Evolutionary conservation across 2,888 invertebrate species (phyloP).

Genomic region (Erebia aethiops): DNA sequence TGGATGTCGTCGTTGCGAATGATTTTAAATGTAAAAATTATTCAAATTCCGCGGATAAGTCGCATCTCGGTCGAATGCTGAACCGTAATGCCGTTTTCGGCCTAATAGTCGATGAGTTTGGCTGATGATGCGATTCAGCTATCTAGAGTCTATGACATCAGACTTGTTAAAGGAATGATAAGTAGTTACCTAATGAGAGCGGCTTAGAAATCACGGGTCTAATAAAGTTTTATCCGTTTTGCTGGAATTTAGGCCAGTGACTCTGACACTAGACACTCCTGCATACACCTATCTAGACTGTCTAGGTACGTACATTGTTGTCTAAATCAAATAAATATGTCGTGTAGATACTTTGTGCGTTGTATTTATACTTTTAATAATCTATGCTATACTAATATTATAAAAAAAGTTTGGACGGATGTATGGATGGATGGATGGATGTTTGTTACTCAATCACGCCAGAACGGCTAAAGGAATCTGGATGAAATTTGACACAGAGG

Average conservation of each 20-base stretch:
- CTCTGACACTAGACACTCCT: no score
- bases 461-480: no score
- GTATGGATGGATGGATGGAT: no score
- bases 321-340: no score
- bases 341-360: no score
- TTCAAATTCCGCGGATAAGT: constrained; percentile 78
- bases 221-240: neutral
- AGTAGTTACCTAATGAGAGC: neutral
- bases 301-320: no score
- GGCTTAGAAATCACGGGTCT: neutral
- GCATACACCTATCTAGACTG: no score
- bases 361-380: no score
- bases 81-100: constrained; percentile 65
- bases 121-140: constrained; percentile 37
- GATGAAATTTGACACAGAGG: no score
- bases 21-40: constrained; percentile 84
- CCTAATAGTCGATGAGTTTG: constrained; percentile 44
- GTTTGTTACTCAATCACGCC: no score
- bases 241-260: neutral
- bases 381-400: no score
- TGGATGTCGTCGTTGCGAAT: constrained; percentile 81
- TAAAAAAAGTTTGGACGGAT: no score
- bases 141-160: constrained; percentile 21
- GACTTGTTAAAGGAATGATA: constrained; percentile 14
- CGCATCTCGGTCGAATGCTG: constrained; percentile 67